Evolutionary conservation across 2,888 invertebrate genomes (phyloP).

Genomic region (Drosophila conformis): DNA sequence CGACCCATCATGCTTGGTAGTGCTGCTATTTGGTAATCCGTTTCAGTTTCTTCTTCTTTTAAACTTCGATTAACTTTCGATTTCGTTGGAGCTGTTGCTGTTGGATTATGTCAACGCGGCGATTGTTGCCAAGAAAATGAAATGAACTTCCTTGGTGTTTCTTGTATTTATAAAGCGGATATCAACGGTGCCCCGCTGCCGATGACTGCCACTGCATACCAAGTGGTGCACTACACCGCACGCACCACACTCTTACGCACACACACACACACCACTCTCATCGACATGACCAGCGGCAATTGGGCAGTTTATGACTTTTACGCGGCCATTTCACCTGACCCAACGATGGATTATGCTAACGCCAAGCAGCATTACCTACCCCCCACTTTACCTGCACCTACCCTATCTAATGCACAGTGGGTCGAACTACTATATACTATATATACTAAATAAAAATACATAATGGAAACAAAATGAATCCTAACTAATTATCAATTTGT

Average conservation of each 20-base stretch:
- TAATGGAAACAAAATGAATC: neutral
- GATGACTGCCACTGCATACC: constrained; percentile 58
- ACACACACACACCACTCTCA: constrained; percentile 9
- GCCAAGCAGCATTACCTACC: neutral
- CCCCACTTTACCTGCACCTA: neutral
- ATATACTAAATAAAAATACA: too few species aligned
- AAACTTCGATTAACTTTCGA: constrained; percentile 47
- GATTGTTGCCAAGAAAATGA: constrained; percentile 79
- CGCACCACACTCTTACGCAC: constrained; percentile 10
- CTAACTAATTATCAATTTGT: neutral
- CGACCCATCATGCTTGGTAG: constrained; percentile 37
- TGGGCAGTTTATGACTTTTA: constrained; percentile 73
- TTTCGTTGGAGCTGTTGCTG: constrained; percentile 33
- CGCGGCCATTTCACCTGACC: constrained; percentile 72
- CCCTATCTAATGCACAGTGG: constrained; percentile 29
- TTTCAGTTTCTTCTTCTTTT: constrained; percentile 3
- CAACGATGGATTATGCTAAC: constrained; percentile 51
- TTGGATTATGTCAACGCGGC: constrained; percentile 74
- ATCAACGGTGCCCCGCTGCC: constrained; percentile 44
- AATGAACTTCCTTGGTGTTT: constrained; percentile 83
- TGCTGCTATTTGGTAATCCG: constrained; percentile 46
- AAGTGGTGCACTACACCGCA: constrained; percentile 35
- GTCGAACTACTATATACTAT: neutral
- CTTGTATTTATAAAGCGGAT: constrained; percentile 85
- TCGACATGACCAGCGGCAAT: constrained; percentile 44